Percentiles rank a stretch among this genome's conserved stretches.
phyloP scores from a whole-genome alignment of 2,113 vertebrate species.

The Phycodurus eques region DNA sequence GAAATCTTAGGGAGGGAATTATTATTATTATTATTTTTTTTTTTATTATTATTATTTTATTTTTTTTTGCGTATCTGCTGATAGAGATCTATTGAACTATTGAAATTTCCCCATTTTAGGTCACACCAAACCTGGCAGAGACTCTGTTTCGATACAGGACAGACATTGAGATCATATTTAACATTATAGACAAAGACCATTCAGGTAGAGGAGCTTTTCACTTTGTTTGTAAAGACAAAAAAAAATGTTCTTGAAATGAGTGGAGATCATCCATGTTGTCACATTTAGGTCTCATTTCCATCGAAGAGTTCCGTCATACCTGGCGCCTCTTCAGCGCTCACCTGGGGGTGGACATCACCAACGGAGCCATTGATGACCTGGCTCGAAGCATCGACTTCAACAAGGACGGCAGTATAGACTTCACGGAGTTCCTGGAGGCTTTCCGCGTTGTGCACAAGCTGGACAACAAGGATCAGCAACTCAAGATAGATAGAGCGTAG shows the following conservation, averaged over 20 bases:
- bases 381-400: slow-evolving; percentile 89
- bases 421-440: slow-evolving; percentile 93
- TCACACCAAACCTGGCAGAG: slow-evolving; percentile 81
- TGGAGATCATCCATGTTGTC: not conserved
- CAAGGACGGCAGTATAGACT: slow-evolving; percentile 95
- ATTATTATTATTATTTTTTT: not conserved
- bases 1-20: not conserved
- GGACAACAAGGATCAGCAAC: slow-evolving; percentile 65
- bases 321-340: slow-evolving; percentile 92
- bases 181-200: slow-evolving; percentile 90
- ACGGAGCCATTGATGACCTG: slow-evolving; percentile 81
- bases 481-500: slow-evolving; percentile 24
- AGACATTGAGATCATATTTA: slow-evolving; percentile 92
- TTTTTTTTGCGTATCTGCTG: not conserved
- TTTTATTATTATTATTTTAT: not conserved
- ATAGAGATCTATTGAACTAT: not conserved
- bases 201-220: slow-evolving; percentile 76
- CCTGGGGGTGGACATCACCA: slow-evolving; percentile 72
- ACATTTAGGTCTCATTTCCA: slow-evolving; percentile 85
- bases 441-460: slow-evolving; percentile 89
- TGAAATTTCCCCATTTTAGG: slow-evolving; percentile 59
- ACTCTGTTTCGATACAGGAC: slow-evolving; percentile 88
- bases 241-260: not conserved
- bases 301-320: slow-evolving; percentile 87
- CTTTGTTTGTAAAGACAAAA: not conserved